A percentile compares a stretch with the other conserved stretches of the same genome.
Conservation (phyloP, 92 coral and sea anemone species). For the Zoanthus solanderi region DNA sequence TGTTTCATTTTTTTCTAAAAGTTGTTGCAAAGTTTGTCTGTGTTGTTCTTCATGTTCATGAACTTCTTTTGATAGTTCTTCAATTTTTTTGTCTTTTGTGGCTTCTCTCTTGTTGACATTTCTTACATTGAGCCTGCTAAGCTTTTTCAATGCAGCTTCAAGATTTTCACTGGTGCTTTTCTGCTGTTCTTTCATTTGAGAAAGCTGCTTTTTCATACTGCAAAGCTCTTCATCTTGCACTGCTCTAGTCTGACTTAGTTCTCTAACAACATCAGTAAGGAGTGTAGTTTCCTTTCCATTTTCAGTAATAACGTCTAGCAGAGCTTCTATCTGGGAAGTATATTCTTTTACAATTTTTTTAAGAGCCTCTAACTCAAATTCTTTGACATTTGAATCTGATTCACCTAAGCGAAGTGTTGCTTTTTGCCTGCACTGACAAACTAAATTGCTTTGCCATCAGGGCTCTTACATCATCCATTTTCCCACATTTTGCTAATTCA, state of each 20-base stretch:
- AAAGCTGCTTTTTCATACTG: conserved; percentile 43
- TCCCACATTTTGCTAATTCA: conserved; percentile 20
- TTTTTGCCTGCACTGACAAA: conserved; percentile 20
- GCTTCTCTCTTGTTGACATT: conserved; percentile 45
- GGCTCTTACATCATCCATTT: conserved; percentile 29
- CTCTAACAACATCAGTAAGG: conserved; percentile 22
- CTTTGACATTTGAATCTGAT: not conserved
- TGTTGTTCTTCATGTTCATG: conserved; percentile 4
- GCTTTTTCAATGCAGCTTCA: conserved; percentile 44
- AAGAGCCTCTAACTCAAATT: conserved; percentile 21
- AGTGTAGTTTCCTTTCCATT: conserved; percentile 4
- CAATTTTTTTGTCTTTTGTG: conserved; percentile 38
- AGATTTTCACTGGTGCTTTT: conserved; percentile 44
- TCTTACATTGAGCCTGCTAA: conserved; percentile 26
- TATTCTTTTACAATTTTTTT: conserved; percentile 25
- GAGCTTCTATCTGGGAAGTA: conserved; percentile 12
- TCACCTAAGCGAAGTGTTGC: not conserved
- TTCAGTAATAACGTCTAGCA: conserved; percentile 1
- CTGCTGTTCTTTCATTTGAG: conserved; percentile 31
- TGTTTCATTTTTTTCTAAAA: conserved; percentile 31
- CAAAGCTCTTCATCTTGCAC: conserved; percentile 12
- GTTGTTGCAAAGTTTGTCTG: conserved; percentile 7
- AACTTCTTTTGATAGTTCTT: conserved; percentile 11
- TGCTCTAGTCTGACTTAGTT: not conserved
- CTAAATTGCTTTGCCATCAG: conserved; percentile 29